Evolutionary conservation across 1,140 invertebrate species (phyloP).

Genomic region (Tachypleus tridentatus): DNA sequence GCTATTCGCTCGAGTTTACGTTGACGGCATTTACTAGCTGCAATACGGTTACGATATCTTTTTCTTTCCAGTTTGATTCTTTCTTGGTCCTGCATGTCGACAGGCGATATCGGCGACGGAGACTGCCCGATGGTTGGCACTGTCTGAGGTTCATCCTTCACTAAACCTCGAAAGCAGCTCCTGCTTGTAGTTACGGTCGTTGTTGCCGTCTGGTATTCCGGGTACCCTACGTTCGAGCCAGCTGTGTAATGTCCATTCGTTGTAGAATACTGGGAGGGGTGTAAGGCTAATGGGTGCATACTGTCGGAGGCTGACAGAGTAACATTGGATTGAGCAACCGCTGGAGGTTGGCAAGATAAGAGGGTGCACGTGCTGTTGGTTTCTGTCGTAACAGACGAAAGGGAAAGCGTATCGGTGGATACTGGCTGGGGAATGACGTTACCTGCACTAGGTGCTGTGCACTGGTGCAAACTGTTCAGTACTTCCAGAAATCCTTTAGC

Average conservation of each 20-base stretch:
- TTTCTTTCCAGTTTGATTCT: slow-evolving; percentile 91
- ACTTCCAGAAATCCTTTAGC: slow-evolving; percentile 84
- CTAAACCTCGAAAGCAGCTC: too few relatives aligned
- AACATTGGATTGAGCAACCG: too few relatives aligned
- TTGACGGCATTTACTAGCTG: slow-evolving; percentile 88
- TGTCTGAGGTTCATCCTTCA: slow-evolving; percentile 80
- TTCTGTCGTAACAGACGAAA: too few relatives aligned
- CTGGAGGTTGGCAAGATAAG: too few relatives aligned
- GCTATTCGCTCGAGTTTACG: slow-evolving; percentile 91
- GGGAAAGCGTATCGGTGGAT: neutral
- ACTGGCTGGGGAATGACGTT: neutral
- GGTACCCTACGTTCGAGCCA: too few relatives aligned
- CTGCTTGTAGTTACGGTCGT: slow-evolving; percentile 21
- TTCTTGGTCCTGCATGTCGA: slow-evolving; percentile 93
- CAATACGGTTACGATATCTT: slow-evolving; percentile 82
- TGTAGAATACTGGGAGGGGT: too few relatives aligned
- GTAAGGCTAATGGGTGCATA: too few relatives aligned
- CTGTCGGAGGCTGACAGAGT: too few relatives aligned
- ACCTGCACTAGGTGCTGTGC: neutral
- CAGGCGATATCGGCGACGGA: slow-evolving; percentile 59
- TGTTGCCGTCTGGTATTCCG: too few relatives aligned
- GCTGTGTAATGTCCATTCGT: too few relatives aligned
- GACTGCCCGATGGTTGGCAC: slow-evolving; percentile 50
- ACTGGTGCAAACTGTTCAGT: slow-evolving; percentile 58
- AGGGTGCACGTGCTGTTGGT: too few relatives aligned